A percentile compares a stretch with the other conserved stretches of the same genome.
These are phyloP conservation scores for Pseudanteris insignis DNA, from an alignment of 2,888 invertebrate species.

Conservation along the genomic window DNA sequence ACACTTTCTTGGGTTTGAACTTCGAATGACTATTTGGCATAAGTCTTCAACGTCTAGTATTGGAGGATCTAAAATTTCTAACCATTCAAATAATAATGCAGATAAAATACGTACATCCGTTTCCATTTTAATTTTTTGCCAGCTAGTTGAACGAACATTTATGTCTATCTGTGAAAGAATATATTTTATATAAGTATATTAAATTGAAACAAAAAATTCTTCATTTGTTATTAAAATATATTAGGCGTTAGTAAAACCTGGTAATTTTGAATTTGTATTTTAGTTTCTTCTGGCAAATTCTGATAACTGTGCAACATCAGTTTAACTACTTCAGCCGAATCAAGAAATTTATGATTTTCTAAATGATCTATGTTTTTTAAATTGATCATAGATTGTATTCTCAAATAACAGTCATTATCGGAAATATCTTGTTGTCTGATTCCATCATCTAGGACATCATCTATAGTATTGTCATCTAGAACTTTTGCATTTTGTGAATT, in stretches of 20 bases:
- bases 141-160: slow-evolving; percentile 75
- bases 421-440: slow-evolving; percentile 66
- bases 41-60: slow-evolving; percentile 75
- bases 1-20: slow-evolving; percentile 72
- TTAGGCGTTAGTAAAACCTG: too few species aligned
- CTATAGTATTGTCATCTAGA: slow-evolving; percentile 63
- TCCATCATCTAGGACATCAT: slow-evolving; percentile 67
- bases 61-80: slow-evolving; percentile 78
- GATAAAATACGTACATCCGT: slow-evolving; percentile 72
- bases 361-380: slow-evolving; percentile 55
- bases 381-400: slow-evolving; percentile 67
- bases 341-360: slow-evolving; percentile 50
- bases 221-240: too few species aligned
- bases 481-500: slow-evolving; percentile 50
- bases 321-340: slow-evolving; percentile 65
- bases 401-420: slow-evolving; percentile 70
- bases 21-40: slow-evolving; percentile 73
- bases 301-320: slow-evolving; percentile 72
- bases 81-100: slow-evolving; percentile 78
- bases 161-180: slow-evolving; percentile 69
- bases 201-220: too few species aligned
- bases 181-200: too few species aligned
- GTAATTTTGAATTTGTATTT: slow-evolving; percentile 68
- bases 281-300: slow-evolving; percentile 70
- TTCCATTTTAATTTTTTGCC: slow-evolving; percentile 74